Evolutionary conservation across 2,888 invertebrate genomes (phyloP), one percentile per base, ranked within the genome.

Genomic region (Drosophila bunnanda): DNA sequence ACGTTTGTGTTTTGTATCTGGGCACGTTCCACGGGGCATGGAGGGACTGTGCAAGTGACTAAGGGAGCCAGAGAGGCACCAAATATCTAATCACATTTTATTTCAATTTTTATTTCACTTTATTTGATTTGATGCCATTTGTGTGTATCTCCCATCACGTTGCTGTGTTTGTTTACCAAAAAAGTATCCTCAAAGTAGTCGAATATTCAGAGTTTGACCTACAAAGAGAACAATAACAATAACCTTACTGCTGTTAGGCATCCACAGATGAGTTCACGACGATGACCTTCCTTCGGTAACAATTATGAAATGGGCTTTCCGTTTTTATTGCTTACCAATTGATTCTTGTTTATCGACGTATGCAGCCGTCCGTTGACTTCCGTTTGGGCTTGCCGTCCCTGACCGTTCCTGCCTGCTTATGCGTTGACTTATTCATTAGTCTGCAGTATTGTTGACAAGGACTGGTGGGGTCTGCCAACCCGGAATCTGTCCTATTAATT

Each of bases 71-170:
- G 10, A 13, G 43, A 36, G 61, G 34, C 59, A 59, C 44, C 41
- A 44, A 44, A 36, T 62, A 72, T 71, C 79, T 82, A 82, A 82
- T 82, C 84, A 82, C 77, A 87, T 82, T 82, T 83, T 83, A 83
- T 86, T 82, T 78, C 70, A 83, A 83, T 81, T 83, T 82, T 79
- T 83, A 82, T 86, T 86, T 83, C 72, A 78, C 58, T 78, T 77
- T 83, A 81, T 86, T 86, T 86, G 76, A 81, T 82, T 80, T 76
- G 66, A 78, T 78, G 82, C 60, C 64, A 68, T 68, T 72, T 70
- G 79, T 70, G 50, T 46, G 58, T 28, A 46, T 60, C 5, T 65
- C 30, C 58, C 67, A 61, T 56, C 53, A 36, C 30, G 13, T 46
- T 64, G 10, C 36, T 36, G 22, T n/a, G n/a, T 36, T 12, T 36